Base-by-base conservation (phyloP, 2,113 vertebrate species). In the Pterocles burchelli region DNA sequence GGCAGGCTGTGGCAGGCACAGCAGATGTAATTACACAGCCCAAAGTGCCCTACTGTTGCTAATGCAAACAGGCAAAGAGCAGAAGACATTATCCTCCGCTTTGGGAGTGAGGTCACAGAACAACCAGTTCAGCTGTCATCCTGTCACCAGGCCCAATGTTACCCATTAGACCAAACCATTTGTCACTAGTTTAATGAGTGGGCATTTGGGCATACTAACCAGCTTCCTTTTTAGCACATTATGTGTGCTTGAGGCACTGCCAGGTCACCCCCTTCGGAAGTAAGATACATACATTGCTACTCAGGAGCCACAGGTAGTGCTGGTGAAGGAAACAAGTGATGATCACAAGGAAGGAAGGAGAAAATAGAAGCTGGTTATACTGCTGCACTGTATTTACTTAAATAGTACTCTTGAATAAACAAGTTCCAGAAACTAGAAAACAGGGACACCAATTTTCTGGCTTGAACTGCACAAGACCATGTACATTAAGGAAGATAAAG, bases 401-500 rank as follows among this genome's bases (percentile, higher is more conserved):
- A 77, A 46, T 2, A 52, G n/a, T 52, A 34, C 31, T 54, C 62
- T 38, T 66, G 49, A 82, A 70, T 75, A 95, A 95, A 82, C 62
- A 88, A 71, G n/a, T 38, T 71, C 51, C 82, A 93, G 85, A 73
- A 79, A 79, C 3, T 49, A 74, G 63, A 90, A 77, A 82, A 51
- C 62, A 89, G n/a, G 33, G 36, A 61, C 43, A 88, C 48, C 48
- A 72, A 17, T 93, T 79, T 88, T 85, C 70, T 0, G 1, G 71
- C 52, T 65, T 25, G 36, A 79, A 77, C 81, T 73, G 45, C 66
- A 77, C 58, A 88, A 89, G 72, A 88, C 54, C 61, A 38, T n/a
- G n/a, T 48, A 54, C 46, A 34, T 89, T 92, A 97, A 78, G 51
- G 61, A 59, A 86, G 88, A 90, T 75, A 90, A 89, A 94, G 93